Conservation (phyloP, 2,797 vertebrate genomes). For the Peromyscus eremicus region DNA sequence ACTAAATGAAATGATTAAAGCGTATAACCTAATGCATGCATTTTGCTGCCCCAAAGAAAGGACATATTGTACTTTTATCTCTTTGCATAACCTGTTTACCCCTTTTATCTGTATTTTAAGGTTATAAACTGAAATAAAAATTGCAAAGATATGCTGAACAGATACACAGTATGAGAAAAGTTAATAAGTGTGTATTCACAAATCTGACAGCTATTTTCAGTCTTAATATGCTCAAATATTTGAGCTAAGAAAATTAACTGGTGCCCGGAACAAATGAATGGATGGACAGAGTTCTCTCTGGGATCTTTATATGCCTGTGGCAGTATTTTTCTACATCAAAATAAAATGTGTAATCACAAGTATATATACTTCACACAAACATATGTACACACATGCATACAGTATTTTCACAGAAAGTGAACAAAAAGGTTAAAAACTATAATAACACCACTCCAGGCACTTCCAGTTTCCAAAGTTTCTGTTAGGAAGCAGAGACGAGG, state of each 20-base stretch:
- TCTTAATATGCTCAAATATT: constrained; percentile 49
- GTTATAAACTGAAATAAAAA: constrained; percentile 54
- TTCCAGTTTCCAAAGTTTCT: not conserved
- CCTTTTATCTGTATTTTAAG: constrained; percentile 46
- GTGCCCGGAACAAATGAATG: constrained; percentile 5
- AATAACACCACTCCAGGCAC: not conserved
- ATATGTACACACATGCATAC: not conserved
- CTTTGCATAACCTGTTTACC: not conserved
- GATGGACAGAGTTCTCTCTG: not conserved
- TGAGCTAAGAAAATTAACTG: constrained; percentile 5
- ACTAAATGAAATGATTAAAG: constrained; percentile 45
- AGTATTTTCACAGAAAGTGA: not conserved
- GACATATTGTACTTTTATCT: not conserved
- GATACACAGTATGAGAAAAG: constrained; percentile 12
- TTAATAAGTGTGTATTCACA: constrained; percentile 24
- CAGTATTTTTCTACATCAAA: not conserved
- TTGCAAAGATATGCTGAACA: constrained; percentile 16
- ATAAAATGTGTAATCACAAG: not conserved
- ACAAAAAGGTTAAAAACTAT: constrained; percentile 9
- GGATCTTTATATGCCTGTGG: not conserved
- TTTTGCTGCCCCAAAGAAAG: constrained; percentile 32
- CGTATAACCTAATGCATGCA: not conserved
- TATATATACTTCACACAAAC: not conserved
- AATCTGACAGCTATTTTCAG: not conserved
- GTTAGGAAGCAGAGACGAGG: not conserved